Conservation (phyloP, 1,140 invertebrate species). For the Frieseomelitta varia region DNA sequence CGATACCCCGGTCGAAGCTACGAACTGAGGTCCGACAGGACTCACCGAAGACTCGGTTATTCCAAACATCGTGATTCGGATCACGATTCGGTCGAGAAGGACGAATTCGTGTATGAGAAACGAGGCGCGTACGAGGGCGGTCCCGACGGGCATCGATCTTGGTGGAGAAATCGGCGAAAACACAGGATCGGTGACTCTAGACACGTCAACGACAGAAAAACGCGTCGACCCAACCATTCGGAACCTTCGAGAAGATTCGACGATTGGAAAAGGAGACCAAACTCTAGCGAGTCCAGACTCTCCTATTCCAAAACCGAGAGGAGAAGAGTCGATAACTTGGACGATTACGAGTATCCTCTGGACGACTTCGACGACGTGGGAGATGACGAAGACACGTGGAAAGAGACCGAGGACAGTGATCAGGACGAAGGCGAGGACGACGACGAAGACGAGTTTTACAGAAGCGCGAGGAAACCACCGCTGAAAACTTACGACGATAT, state of each 20-base stretch:
- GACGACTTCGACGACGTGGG: slow-evolving; percentile 46
- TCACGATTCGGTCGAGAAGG: slow-evolving; percentile 44
- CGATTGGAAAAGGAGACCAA: slow-evolving; percentile 27
- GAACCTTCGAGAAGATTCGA: neutral
- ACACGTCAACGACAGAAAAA: slow-evolving; percentile 22
- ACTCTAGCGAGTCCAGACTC: slow-evolving; percentile 23
- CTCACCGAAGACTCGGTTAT: slow-evolving; percentile 6
- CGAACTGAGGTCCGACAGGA: slow-evolving; percentile 11
- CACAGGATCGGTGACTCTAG: neutral
- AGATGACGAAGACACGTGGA: slow-evolving; percentile 56
- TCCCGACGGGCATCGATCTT: neutral
- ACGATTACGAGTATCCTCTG: slow-evolving; percentile 56
- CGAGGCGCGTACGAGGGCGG: neutral
- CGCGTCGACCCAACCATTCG: neutral
- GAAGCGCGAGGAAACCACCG: slow-evolving; percentile 58
- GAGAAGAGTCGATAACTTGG: slow-evolving; percentile 23
- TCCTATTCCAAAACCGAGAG: neutral
- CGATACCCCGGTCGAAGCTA: slow-evolving; percentile 32
- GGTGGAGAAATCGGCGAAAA: slow-evolving; percentile 40
- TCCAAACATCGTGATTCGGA: slow-evolving; percentile 48
- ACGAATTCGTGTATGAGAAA: slow-evolving; percentile 50
- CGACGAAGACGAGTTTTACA: slow-evolving; percentile 64
- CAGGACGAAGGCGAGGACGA: slow-evolving; percentile 64
- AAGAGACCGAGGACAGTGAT: slow-evolving; percentile 62
- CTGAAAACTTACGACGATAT: slow-evolving; percentile 78